Evolutionary conservation across 1,140 invertebrate species (phyloP).

Genomic region (Trichogramma pretiosum): DNA sequence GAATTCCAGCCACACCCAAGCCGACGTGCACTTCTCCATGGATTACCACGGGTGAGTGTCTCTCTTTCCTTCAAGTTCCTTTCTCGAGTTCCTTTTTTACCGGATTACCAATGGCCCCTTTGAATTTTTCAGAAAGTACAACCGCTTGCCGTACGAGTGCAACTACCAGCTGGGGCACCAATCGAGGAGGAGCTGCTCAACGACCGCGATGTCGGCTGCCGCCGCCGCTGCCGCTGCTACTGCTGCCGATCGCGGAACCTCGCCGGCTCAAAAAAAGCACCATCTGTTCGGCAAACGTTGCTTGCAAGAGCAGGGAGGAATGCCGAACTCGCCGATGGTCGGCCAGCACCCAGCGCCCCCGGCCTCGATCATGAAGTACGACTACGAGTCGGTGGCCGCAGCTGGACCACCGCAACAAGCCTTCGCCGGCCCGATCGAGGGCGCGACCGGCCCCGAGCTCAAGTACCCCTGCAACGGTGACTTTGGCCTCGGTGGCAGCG

Average conservation of each 20-base stretch:
- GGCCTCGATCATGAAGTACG: slow-evolving; percentile 49
- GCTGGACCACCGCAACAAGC: slow-evolving; percentile 46
- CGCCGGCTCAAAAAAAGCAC: slow-evolving; percentile 80
- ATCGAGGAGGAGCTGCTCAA: background rate
- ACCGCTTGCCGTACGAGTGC: slow-evolving; percentile 67
- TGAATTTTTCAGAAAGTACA: slow-evolving; percentile 53
- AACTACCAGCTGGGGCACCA: slow-evolving; percentile 46
- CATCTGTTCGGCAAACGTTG: slow-evolving; percentile 83
- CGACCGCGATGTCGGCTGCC: background rate
- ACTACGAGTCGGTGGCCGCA: slow-evolving; percentile 52
- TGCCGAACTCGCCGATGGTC: slow-evolving; percentile 28
- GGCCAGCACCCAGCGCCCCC: slow-evolving; percentile 31
- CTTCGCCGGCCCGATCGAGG: slow-evolving; percentile 42
- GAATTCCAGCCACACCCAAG: slow-evolving; percentile 64
- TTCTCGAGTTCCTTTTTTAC: too few species aligned
- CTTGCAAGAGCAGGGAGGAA: slow-evolving; percentile 52
- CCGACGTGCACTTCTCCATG: slow-evolving; percentile 50
- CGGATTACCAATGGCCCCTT: too few species aligned
- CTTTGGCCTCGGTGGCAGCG: slow-evolving; percentile 53
- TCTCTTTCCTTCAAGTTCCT: too few species aligned
- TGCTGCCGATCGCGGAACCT: slow-evolving; percentile 40
- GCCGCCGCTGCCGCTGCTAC: slow-evolving; percentile 32
- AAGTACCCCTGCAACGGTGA: slow-evolving; percentile 67
- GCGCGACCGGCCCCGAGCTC: slow-evolving; percentile 52
- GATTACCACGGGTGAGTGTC: slow-evolving; percentile 44